Conservation (phyloP, 2,888 invertebrate species). For the Platycnemis pennipes region DNA sequence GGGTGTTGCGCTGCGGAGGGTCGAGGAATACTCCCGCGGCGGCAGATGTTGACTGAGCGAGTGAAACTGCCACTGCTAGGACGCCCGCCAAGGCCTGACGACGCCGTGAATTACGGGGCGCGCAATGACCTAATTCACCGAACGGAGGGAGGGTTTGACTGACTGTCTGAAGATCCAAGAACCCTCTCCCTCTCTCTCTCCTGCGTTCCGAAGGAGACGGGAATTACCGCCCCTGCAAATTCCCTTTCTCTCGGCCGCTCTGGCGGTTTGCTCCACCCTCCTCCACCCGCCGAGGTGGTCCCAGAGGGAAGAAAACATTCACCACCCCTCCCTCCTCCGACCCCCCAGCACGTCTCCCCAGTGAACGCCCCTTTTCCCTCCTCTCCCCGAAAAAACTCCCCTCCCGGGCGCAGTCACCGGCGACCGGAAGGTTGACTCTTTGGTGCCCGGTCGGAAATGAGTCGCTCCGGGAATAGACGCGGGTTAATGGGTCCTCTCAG, state of each 20-base stretch:
- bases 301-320: neutral
- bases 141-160: neutral
- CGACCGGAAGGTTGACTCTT: too few species aligned
- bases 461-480: too few species aligned
- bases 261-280: too few species aligned
- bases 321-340: neutral
- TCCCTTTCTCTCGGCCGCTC: neutral
- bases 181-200: neutral
- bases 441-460: too few species aligned
- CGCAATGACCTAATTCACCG: constrained; percentile 4
- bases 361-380: neutral
- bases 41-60: neutral
- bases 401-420: too few species aligned
- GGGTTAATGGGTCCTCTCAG: too few species aligned
- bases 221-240: neutral
- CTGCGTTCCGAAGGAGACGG: neutral
- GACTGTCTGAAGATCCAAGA: neutral
- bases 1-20: neutral
- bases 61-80: neutral
- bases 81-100: neutral
- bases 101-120: neutral
- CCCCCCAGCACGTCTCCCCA: neutral
- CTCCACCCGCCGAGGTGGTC: neutral
- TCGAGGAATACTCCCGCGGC: neutral
- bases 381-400: too few species aligned